Evolutionary conservation across 2,888 invertebrate species (phyloP).

Genomic region (Drosophila colorata): DNA sequence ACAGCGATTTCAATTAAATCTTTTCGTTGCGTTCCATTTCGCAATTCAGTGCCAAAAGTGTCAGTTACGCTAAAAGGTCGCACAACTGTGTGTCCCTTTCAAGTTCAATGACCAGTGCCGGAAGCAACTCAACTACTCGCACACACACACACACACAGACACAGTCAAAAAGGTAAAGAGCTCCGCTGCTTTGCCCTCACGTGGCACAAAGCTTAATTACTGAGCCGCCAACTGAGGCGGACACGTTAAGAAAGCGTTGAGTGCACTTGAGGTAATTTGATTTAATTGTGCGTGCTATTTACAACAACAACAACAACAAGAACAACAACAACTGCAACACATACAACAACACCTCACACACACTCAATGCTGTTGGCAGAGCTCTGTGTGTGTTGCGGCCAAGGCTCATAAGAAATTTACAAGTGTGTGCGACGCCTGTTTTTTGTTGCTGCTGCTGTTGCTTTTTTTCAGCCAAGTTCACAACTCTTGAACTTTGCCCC

Average conservation of each 20-base stretch:
- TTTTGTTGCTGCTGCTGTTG: slow-evolving; percentile 3
- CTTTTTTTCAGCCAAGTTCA: slow-evolving; percentile 29
- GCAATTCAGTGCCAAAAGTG: slow-evolving; percentile 28
- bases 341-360: slow-evolving; percentile 15
- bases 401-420: slow-evolving; percentile 68
- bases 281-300: slow-evolving; percentile 76
- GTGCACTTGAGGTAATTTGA: slow-evolving; percentile 80
- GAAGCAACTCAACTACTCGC: slow-evolving; percentile 35
- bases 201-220: slow-evolving; percentile 71
- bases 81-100: slow-evolving; percentile 12
- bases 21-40: slow-evolving; percentile 23
- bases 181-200: slow-evolving; percentile 19
- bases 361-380: slow-evolving; percentile 16
- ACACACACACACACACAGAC: slow-evolving; percentile 7
- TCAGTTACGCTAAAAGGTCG: slow-evolving; percentile 19
- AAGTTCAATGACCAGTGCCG: slow-evolving; percentile 59
- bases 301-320: slow-evolving; percentile 23
- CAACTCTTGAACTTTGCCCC: slow-evolving; percentile 51
- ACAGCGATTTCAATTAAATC: slow-evolving; percentile 56
- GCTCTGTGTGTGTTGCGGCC: slow-evolving; percentile 37
- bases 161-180: neutral
- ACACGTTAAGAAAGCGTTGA: slow-evolving; percentile 62
- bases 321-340: neutral
- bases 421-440: slow-evolving; percentile 48
- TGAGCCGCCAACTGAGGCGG: slow-evolving; percentile 34